These are phyloP conservation scores for Psittacula echo DNA, from an alignment of 2,797 vertebrate genomes.

Conservation along the genomic window DNA sequence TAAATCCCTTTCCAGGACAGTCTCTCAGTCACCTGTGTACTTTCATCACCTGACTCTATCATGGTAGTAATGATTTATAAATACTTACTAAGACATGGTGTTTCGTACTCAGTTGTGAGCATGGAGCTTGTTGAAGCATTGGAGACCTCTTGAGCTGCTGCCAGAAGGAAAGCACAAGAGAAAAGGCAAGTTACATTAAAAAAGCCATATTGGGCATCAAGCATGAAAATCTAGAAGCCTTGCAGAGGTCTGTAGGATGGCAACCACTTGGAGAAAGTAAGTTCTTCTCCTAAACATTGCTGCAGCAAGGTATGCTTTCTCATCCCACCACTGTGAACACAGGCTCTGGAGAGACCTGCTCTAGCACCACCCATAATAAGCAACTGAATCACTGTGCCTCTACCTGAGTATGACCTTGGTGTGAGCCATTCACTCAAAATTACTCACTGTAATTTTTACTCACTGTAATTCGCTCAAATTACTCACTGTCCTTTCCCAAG, in stretches of 20 bases:
- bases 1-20: background rate
- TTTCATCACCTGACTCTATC: background rate
- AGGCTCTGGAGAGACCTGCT: background rate
- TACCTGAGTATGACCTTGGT: background rate
- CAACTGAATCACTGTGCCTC: background rate
- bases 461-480: background rate
- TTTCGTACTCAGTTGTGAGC: background rate
- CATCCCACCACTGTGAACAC: background rate
- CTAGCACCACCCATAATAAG: background rate
- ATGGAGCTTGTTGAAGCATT: conserved; percentile 13
- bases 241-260: background rate
- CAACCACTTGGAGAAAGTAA: background rate
- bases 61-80: background rate
- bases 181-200: background rate
- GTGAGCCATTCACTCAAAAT: fast-evolving
- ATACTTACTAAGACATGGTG: conserved; percentile 73
- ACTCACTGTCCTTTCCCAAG: background rate
- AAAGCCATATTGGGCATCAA: background rate
- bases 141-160: conserved; percentile 42
- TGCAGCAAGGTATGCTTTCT: background rate
- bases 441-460: background rate
- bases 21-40: background rate
- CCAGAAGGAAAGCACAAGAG: conserved; percentile 25
- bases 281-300: background rate
- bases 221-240: background rate